Conservation (phyloP, 2,113 vertebrate species). For the Tychaedon coryphoeus region DNA sequence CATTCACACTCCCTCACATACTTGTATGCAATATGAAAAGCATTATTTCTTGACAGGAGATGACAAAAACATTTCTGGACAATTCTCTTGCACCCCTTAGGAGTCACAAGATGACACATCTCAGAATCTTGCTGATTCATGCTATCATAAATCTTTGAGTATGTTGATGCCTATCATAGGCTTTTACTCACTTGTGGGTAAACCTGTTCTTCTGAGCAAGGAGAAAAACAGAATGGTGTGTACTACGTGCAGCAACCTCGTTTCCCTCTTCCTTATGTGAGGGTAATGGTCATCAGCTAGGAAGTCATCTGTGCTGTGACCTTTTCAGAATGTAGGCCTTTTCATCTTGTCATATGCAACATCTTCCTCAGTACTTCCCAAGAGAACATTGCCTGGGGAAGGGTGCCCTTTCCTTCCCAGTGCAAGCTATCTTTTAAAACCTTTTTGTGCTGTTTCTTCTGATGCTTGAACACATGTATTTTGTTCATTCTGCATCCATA, state of each 20-base stretch:
- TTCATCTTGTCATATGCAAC: background rate
- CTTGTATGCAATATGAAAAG: background rate
- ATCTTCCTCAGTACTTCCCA: background rate
- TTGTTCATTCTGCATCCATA: background rate
- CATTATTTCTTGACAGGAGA: background rate
- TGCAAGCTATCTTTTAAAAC: background rate
- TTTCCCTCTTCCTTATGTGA: background rate
- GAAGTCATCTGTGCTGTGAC: background rate
- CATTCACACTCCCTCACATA: background rate
- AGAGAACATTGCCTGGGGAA: background rate
- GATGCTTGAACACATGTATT: background rate
- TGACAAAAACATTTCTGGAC: background rate
- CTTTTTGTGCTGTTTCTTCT: background rate
- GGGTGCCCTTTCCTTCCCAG: background rate
- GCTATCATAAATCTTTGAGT: background rate
- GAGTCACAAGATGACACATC: background rate
- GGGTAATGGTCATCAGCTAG: background rate
- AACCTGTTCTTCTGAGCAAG: background rate
- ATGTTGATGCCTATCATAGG: rapidly evolving
- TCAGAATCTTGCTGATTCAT: background rate
- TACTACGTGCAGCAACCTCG: background rate
- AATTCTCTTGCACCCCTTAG: background rate
- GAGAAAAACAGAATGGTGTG: background rate
- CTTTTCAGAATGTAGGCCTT: background rate
- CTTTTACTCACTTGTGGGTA: background rate